phyloP scores from a whole-genome alignment of 2,888 invertebrate species.

The Charanyca ferruginea region DNA sequence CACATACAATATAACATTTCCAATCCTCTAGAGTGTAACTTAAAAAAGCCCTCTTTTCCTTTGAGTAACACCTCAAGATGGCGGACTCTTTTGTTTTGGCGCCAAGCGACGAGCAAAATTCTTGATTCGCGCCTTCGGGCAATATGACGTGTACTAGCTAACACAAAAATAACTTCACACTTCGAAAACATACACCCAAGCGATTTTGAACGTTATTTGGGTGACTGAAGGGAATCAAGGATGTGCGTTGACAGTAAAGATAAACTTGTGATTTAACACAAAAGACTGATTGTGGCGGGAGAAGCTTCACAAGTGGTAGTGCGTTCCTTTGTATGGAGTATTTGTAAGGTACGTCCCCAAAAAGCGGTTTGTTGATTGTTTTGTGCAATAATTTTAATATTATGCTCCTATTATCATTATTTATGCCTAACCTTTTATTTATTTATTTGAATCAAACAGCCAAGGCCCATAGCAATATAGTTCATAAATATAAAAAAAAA shows the following conservation, averaged over 20 bases:
- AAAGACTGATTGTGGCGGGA: conserved; percentile 77
- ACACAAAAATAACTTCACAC: conserved; percentile 17
- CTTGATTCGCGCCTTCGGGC: conserved; percentile 77
- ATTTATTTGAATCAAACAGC: no score
- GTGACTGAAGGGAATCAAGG: background rate
- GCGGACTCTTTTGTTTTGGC: conserved; percentile 74
- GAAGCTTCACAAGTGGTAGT: conserved; percentile 66
- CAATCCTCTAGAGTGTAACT: conserved; percentile 49
- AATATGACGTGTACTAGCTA: conserved; percentile 65
- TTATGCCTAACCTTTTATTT: no score
- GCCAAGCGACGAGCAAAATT: conserved; percentile 73
- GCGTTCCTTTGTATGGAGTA: conserved; percentile 65
- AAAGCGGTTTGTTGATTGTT: conserved; percentile 67
- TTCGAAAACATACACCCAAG: background rate
- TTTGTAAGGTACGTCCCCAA: conserved; percentile 54
- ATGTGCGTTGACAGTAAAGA: background rate
- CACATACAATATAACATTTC: conserved; percentile 23
- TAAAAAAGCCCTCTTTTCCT: conserved; percentile 53
- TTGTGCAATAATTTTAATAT: conserved; percentile 47
- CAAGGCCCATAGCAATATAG: no score
- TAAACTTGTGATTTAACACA: conserved; percentile 64
- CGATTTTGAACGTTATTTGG: conserved; percentile 28
- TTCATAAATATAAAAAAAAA: no score
- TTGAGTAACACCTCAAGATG: conserved; percentile 65
- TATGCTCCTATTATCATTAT: no score